Base-by-base conservation (phyloP, 2,888 invertebrate species). In the Eurytoma adleriae region DNA sequence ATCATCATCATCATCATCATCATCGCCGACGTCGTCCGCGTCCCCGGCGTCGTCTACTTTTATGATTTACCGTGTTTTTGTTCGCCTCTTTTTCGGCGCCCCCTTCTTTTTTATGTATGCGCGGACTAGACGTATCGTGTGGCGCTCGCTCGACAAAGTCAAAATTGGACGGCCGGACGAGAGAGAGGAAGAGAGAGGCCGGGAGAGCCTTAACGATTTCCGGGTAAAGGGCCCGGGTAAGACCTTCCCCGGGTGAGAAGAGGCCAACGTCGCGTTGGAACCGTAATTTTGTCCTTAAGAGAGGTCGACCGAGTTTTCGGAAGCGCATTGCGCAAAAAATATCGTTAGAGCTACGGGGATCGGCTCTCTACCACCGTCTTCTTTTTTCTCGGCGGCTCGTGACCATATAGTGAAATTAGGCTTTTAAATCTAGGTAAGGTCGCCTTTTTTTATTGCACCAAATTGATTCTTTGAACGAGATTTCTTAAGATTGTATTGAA, bases 141-240 rank as follows among this genome's bases (percentile, higher is more conserved):
- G 78, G 81, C 71, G 78, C 62, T 73, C 67, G 12, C 77, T 83
- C 84, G 84, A 86, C 84, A 85, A 84, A 85, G 84, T 85, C 85
- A 80, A 85, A 86, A 86, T 86, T 84, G 83, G 62, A 83, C 82
- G 40, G 64, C 40, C 80, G 72, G 69, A 40, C 70, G 76, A 66
- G 57, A 27, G 67, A 67, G 20, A 50, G 61, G 68, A 56, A 62
- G 48, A 48, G 59, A 68, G 61, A 70, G 50, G 70, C 80, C 72
- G 80, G 80, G 83, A 84, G 82, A 40, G 40, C 10, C 83, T 78
- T 86, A 88, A 88, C 85, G 87, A 89, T 88, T 88, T 87, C 88
- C 88, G 88, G 86, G 85, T 89, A 86, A 85, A 82, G 84, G 82
- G 74, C 69, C 78, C 73, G 74, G 59, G 69, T 67, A 66, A 83